Percentiles rank a stretch among this genome's conserved stretches.
Evolutionary conservation across 2,113 vertebrate genomes (phyloP).

Genomic region (Odontophorus gujanensis): DNA sequence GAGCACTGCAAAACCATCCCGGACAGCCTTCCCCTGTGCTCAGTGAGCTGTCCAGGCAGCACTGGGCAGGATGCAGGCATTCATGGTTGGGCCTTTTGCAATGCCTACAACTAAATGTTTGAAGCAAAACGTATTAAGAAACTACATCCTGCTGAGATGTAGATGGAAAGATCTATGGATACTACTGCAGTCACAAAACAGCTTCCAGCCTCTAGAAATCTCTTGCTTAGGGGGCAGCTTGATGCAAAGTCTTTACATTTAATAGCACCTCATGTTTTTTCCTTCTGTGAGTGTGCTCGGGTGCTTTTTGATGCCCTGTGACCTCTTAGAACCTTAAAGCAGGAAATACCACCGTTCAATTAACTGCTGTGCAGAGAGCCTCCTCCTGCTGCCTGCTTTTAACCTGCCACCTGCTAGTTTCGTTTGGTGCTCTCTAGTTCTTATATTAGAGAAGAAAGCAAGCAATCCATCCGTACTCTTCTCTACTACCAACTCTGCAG

Average conservation of each 20-base stretch:
- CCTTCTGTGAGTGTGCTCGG: background rate
- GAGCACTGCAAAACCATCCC: background rate
- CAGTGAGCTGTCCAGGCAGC: background rate
- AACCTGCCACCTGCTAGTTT: conserved; percentile 25
- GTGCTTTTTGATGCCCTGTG: background rate
- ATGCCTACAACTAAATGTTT: background rate
- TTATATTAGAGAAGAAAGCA: background rate
- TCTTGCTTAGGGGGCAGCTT: background rate
- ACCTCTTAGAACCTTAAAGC: background rate
- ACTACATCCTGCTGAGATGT: background rate
- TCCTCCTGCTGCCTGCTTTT: background rate
- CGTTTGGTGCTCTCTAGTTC: background rate
- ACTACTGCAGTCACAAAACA: background rate
- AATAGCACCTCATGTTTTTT: background rate
- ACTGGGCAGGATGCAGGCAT: background rate
- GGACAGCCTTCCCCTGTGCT: fast-evolving
- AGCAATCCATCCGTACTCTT: background rate
- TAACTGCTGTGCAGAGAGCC: background rate
- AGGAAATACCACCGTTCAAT: background rate
- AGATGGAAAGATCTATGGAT: background rate
- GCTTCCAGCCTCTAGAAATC: background rate
- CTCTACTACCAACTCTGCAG: background rate
- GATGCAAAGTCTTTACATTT: background rate
- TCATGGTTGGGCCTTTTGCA: background rate
- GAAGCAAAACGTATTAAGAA: background rate